These are phyloP conservation scores for Sebastes minor DNA, from an alignment of 2,797 vertebrate genomes.

Conservation along the genomic window DNA sequence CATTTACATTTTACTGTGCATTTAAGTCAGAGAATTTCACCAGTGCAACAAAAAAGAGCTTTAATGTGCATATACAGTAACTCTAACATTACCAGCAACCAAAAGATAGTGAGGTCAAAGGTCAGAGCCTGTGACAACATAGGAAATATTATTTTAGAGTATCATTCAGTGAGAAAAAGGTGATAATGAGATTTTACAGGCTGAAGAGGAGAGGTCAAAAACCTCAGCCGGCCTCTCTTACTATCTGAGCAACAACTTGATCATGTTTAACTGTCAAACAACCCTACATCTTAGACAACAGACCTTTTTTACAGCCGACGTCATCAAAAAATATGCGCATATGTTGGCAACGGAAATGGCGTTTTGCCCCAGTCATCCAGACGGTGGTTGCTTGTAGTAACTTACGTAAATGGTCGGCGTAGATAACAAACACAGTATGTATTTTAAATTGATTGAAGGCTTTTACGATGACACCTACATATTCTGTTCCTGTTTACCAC, in stretches of 20 bases:
- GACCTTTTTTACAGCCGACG: background rate
- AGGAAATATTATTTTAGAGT: background rate
- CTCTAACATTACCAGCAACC: background rate
- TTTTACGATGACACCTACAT: no score
- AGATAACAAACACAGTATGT: no score
- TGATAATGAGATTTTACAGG: background rate
- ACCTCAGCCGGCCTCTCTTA: background rate
- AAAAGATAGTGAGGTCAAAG: background rate
- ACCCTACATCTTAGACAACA: background rate
- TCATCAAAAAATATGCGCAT: background rate
- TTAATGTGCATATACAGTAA: background rate
- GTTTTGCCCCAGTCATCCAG: background rate
- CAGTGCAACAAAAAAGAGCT: no score
- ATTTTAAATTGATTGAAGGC: no score
- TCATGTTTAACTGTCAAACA: background rate
- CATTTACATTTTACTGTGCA: no score
- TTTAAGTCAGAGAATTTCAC: no score
- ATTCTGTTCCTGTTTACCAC: no score
- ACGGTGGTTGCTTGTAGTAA: no score
- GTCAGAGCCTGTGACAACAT: background rate
- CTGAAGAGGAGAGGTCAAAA: background rate
- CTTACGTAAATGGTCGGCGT: no score
- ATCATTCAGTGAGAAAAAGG: background rate
- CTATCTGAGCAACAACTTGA: background rate
- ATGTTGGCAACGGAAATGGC: background rate